Conservation (phyloP, 2,888 invertebrate species). For the Sepiola atlantica region DNA sequence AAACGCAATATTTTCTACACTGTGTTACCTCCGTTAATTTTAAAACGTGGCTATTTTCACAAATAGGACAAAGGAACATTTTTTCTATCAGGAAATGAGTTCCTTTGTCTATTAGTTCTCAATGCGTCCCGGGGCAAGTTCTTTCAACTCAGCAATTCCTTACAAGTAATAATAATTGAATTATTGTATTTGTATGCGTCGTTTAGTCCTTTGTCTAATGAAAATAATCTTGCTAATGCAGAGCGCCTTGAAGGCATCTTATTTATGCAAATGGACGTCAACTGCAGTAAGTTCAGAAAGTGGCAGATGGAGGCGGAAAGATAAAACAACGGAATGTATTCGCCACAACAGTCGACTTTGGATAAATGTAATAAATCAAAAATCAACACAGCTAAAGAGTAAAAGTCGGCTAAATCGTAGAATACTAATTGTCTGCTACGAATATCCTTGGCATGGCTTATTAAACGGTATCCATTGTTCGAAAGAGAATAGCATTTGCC, state of each 20-base stretch:
- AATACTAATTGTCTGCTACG: too few species aligned
- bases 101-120: not conserved
- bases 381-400: not conserved
- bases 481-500: too few species aligned
- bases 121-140: not conserved
- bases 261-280: not conserved
- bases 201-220: conserved; percentile 4
- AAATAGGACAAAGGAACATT: not conserved
- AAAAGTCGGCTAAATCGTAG: not conserved
- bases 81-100: not conserved
- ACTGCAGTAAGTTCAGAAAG: not conserved
- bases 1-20: not conserved
- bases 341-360: not conserved
- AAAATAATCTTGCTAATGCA: not conserved
- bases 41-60: not conserved
- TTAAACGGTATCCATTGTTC: too few species aligned
- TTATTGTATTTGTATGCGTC: not conserved
- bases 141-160: not conserved
- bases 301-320: not conserved
- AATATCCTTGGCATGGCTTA: too few species aligned
- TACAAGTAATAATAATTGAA: not conserved
- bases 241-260: not conserved
- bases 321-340: not conserved
- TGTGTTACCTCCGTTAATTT: not conserved
- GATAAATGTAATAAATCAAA: not conserved